Evolutionary conservation across 1,140 invertebrate genomes (phyloP), one percentile per base, ranked within the genome.

Genomic region (Micrasema minimum): DNA sequence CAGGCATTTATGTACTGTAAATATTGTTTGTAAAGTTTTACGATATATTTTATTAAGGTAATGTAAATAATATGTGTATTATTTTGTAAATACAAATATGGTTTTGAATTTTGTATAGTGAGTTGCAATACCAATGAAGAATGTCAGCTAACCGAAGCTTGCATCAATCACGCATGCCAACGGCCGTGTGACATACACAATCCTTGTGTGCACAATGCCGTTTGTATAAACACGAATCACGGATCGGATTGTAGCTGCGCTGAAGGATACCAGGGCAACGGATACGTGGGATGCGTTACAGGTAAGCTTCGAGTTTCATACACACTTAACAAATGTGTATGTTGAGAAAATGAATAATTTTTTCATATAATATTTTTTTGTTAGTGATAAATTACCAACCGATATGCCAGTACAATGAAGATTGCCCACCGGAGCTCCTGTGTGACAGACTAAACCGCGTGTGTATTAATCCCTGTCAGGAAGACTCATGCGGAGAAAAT

Each of bases 201-300:
- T 80, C 92, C 91, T 11, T 97, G 95, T 79, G 92, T 90, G 72
- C 85, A 87, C 72, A 91, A 95, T 80, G 94, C 94, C 38, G 86
- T 93, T 67, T 97, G 95, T 84, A 88, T 95, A 79, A 95, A 95
- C 76, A 90, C 90, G n/a, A 93, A 94, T 76, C 94, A 96, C 78
- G 90, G 88, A 69, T 90, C 92, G 1, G 91, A 94, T 71, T 96
- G 95, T 79, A 92, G 88, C 76, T 96, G 95, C 77, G 87, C 88
- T 26, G 90, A 94, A 80, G 93, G 92, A 61, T 95, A 88, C 78
- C 89, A 94, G 78, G 95, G 95, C 77, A 94, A 96, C 78, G 93
- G 93, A 77, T 92, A 91, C 76, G 86, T 92, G 18, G 88, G 89
- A 73, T 94, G 92, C 77, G 87, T 89, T 70, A 88, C 88, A 86